Evolutionary conservation across 2,888 invertebrate species (phyloP).

Genomic region (Temnothorax ravouxi): DNA sequence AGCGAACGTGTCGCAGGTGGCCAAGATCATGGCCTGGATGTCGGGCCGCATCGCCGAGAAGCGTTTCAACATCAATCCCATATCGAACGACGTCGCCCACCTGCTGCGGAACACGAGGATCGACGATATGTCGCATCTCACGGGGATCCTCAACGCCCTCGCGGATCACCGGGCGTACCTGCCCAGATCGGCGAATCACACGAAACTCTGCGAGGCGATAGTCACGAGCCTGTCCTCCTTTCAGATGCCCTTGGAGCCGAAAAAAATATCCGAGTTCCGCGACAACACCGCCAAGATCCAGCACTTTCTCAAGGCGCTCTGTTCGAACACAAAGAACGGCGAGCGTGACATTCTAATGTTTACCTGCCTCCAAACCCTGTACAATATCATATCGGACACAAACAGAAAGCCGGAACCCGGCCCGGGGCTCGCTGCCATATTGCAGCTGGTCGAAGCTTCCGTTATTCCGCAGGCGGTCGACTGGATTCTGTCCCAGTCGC

Average conservation of each 20-base stretch:
- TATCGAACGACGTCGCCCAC: slow-evolving; percentile 76
- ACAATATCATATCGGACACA: slow-evolving; percentile 89
- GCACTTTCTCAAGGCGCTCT: slow-evolving; percentile 69
- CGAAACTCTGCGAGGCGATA: slow-evolving; percentile 78
- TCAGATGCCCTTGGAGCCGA: slow-evolving; percentile 67
- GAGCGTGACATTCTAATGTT: slow-evolving; percentile 87
- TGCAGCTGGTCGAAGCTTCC: slow-evolving; percentile 87
- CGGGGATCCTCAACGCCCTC: slow-evolving; percentile 72
- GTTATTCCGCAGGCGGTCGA: slow-evolving; percentile 86
- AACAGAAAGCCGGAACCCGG: slow-evolving; percentile 87
- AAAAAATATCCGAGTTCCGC: slow-evolving; percentile 71
- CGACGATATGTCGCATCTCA: slow-evolving; percentile 74
- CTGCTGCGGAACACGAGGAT: slow-evolving; percentile 73
- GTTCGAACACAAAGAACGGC: slow-evolving; percentile 64
- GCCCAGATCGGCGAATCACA: slow-evolving; percentile 66
- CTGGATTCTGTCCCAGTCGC: slow-evolving; percentile 86
- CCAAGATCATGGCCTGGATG: slow-evolving; percentile 79
- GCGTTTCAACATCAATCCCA: slow-evolving; percentile 64
- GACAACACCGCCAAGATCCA: slow-evolving; percentile 73
- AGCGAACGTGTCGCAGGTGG: slow-evolving; percentile 77
- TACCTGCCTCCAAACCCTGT: slow-evolving; percentile 88
- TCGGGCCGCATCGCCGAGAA: slow-evolving; percentile 76
- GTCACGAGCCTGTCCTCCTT: slow-evolving; percentile 76
- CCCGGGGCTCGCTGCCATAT: slow-evolving; percentile 89
- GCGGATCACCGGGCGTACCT: slow-evolving; percentile 73